phyloP scores from a whole-genome alignment of 2,797 vertebrate genomes.

The Hozukius guyotensis region DNA sequence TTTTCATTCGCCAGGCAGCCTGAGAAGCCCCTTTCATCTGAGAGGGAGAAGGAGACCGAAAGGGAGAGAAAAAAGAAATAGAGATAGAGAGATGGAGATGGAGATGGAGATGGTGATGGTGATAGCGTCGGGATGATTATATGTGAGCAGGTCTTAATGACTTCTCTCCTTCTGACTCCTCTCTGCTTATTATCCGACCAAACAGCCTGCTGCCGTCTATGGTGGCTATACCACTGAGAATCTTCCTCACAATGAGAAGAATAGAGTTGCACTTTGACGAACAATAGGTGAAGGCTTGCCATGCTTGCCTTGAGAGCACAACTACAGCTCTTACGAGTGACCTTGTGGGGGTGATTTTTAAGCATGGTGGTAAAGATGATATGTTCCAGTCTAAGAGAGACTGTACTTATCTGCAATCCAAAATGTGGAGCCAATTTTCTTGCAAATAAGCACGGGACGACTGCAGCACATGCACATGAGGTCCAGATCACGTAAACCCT shows the following conservation, averaged over 20 bases:
- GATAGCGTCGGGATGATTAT: slow-evolving; percentile 74
- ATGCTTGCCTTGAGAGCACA: slow-evolving; percentile 49
- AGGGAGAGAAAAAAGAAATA: slow-evolving; percentile 44
- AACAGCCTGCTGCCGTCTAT: slow-evolving; percentile 47
- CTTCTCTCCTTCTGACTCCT: slow-evolving; percentile 67
- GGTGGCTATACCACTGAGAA: slow-evolving; percentile 30
- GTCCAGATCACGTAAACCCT: slow-evolving; percentile 33
- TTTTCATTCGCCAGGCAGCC: slow-evolving; percentile 67
- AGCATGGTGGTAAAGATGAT: slow-evolving; percentile 57
- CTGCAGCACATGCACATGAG: slow-evolving; percentile 42
- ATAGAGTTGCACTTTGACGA: slow-evolving; percentile 41
- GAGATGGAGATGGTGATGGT: slow-evolving; percentile 36
- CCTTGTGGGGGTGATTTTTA: slow-evolving; percentile 49
- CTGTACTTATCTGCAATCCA: slow-evolving; percentile 61
- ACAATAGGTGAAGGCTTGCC: slow-evolving; percentile 50
- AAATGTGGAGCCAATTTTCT: slow-evolving; percentile 67
- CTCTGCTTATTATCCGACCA: slow-evolving; percentile 68
- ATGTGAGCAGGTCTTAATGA: slow-evolving; percentile 76
- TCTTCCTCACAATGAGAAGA: slow-evolving; percentile 34
- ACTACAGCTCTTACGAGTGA: slow-evolving; percentile 48
- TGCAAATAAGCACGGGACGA: slow-evolving; percentile 22
- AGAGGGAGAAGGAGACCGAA: slow-evolving; percentile 28
- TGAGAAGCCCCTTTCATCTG: slow-evolving; percentile 74
- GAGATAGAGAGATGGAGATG: slow-evolving; percentile 56
- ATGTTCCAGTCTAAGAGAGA: slow-evolving; percentile 49